phyloP scores from a whole-genome alignment of 2,888 invertebrate genomes.

The Netelia melanura region DNA sequence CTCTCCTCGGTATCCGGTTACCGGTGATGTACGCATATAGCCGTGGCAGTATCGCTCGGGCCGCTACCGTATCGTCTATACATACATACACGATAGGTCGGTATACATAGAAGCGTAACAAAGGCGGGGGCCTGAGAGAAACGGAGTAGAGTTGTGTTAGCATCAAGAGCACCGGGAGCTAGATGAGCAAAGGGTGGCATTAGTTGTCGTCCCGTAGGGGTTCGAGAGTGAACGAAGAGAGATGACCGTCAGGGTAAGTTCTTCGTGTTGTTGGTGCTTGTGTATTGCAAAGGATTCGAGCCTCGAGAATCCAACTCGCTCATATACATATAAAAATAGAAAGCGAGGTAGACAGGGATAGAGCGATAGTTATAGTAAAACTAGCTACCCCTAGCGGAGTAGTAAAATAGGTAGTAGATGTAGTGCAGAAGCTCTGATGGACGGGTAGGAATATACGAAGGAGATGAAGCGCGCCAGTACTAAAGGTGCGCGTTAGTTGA shows the following conservation, averaged over 20 bases:
- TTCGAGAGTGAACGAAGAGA: conserved; percentile 9
- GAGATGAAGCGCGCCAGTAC: conserved; percentile 74
- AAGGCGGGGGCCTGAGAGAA: conserved; percentile 15
- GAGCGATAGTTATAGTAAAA: conserved; percentile 12
- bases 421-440: conserved; percentile 16
- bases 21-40: neutral
- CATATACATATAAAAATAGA: neutral
- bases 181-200: conserved; percentile 56
- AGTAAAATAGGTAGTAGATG: conserved; percentile 38
- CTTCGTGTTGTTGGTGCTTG: conserved; percentile 2
- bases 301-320: neutral
- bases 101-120: conserved; percentile 1
- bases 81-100: too few relatives aligned
- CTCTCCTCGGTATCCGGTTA: conserved; percentile 1
- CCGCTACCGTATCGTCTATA: too few relatives aligned
- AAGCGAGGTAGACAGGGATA: too few relatives aligned
- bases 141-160: conserved; percentile 2
- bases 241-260: conserved; percentile 14
- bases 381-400: conserved; percentile 22
- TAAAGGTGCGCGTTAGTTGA: conserved; percentile 73
- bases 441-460: conserved; percentile 47
- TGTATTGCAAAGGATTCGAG: conserved; percentile 8
- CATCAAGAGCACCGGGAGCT: conserved; percentile 21
- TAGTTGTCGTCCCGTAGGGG: neutral
- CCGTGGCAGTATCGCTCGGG: too few relatives aligned